A percentile compares a stretch with the other conserved stretches of the same genome.
Conservation (phyloP, 1,140 invertebrate genomes). For the Orchestia grillus region DNA sequence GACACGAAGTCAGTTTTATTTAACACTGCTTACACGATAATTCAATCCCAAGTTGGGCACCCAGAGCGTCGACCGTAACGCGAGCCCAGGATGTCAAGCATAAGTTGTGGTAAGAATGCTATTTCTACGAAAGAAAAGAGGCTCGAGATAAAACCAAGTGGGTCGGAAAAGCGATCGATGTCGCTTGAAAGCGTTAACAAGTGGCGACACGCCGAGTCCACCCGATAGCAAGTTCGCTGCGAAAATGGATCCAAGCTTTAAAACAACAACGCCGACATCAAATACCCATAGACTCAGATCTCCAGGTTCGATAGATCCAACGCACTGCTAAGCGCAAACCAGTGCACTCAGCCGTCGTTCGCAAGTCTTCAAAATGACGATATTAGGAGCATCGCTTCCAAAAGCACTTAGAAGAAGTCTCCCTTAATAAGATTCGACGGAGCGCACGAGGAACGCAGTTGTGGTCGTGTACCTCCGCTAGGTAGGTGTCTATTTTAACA, state of each 20-base stretch:
- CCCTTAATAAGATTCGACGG: slow-evolving; percentile 7
- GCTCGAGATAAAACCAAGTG: not conserved
- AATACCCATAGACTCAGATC: slow-evolving; percentile 23
- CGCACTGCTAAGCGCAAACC: not conserved
- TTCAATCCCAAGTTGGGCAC: not conserved
- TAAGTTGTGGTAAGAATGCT: not conserved
- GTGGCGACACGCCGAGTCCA: not conserved
- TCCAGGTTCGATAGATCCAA: not conserved
- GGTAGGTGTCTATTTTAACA: slow-evolving; percentile 49
- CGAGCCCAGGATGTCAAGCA: not conserved
- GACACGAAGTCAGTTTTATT: slow-evolving; percentile 47
- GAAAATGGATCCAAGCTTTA: slow-evolving; percentile 11
- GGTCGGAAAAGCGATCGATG: not conserved
- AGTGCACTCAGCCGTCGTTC: not conserved
- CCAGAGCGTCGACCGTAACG: not conserved
- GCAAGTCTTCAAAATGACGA: not conserved
- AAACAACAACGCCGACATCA: slow-evolving; percentile 22
- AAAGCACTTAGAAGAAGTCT: not conserved
- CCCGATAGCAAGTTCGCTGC: not conserved
- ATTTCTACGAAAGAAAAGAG: not conserved
- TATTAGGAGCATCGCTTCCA: not conserved
- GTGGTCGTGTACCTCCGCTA: not conserved
- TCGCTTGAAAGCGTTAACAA: not conserved
- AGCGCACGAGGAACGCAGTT: not conserved
- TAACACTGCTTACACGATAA: slow-evolving; percentile 40